Base-by-base conservation (phyloP, 2,888 invertebrate genomes). In the Drosophila percnosoma region DNA sequence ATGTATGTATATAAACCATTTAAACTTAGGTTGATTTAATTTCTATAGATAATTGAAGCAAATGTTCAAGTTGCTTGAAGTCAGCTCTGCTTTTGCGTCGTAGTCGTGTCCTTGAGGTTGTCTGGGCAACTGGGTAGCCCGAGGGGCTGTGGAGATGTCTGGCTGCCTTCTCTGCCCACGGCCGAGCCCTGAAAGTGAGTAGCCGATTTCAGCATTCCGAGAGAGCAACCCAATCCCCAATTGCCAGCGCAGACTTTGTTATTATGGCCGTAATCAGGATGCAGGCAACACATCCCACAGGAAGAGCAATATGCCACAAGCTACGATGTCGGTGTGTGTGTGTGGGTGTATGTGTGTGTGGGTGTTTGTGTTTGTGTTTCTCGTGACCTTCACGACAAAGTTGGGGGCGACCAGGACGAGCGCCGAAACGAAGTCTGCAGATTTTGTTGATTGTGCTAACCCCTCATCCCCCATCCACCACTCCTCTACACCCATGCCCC, bases 31-130 rank as follows among this genome's bases (percentile, higher is more conserved):
- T 21, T 42, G 42, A 21, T 42, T 5, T 5, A 1, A 21, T 21
- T 21, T 42, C 11, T 4, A 13, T 4, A 2, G 21, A 15, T 21
- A 45, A 4, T 45, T 45, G 7, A 4, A 2, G 45, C 21, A 45
- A 21, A 8, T 45, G 49, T 27, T 49, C 1, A 45, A 45, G 3
- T 21, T 45, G 45, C n/a, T 40, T 40, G 7, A 27, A 15, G 24
- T 8, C 27, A 38, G 58, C 42, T 21, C n/a, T 2, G 34, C 36
- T 31, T 6, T 40, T 38, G 36, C 33, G 34, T 15, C 45, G 49
- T 13, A 33, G 3, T 2, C 6, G 29, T 77, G 73, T 55, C 78
- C 78, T 68, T 79, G 73, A 40, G 40, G n/a, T 29, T 15, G 29
- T 29, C 29, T 45, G 45, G 45, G 24, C 45, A 45, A 45, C 29